Base-by-base conservation (phyloP, 1,140 invertebrate genomes). In the Panagrolaimus sp. region DNA sequence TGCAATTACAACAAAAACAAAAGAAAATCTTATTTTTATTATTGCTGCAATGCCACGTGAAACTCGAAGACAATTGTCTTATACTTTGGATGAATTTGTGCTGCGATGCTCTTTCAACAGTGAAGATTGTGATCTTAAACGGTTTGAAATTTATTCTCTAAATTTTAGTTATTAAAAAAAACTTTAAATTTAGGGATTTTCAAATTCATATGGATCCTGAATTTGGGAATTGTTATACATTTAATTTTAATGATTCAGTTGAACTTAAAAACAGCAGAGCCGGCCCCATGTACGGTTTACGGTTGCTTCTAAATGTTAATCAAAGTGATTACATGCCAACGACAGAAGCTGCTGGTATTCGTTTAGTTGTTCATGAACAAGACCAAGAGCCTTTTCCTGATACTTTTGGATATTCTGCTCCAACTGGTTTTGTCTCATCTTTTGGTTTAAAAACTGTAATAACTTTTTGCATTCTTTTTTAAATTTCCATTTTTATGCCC, bases 221-320 rank as follows among this genome's bases (percentile, higher is more conserved):
- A 46, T 82, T 75, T 48, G 80, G 80, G 13, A 81, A 81, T 66
- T 81, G 79, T 65, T 82, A 74, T 48, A 82, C 80, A 5, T 82
- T 83, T 64, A 82, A 83, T 65, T 83, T 82, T 69, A 82, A 82
- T 57, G 82, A 83, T 68, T 83, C 80, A 1, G 80, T 83, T 2
- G 73, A 77, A 38, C 48, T 83, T 63, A 83, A 79, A 64, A 82
- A 83, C 51, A 71, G 65, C 14, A 47, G 74, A 53, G 72, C 75
- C 7, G 71, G 78, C 42, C 76, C 70, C 20, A 78, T 79, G 74
- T 79, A 76, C 48, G 78, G 78, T 48, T 70, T 81, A 44, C 74
- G 79, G 13, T 67, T 81, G n/a, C 61, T 83, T 43, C 45, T 81
- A 14, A 80, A 82, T 67, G 80, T 82, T 11, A 78, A 82, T 64